A percentile compares a stretch with the other conserved stretches of the same genome.
These are phyloP conservation scores for Oscheius sp. DNA, from an alignment of 1,140 invertebrate genomes.

Conservation along the genomic window DNA sequence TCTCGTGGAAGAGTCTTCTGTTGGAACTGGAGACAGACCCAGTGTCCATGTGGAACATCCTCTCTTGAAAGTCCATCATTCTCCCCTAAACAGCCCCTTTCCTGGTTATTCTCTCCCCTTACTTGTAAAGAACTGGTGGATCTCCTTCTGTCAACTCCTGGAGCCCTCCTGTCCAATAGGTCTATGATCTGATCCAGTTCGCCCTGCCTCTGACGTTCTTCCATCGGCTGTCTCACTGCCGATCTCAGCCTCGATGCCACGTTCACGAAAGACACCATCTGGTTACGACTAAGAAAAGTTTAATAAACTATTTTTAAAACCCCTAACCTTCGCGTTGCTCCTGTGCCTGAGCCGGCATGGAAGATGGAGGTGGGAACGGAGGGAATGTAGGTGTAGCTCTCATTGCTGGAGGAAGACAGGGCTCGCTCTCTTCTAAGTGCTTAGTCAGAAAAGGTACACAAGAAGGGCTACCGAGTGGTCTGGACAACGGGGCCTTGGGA, in stretches of 20 bases:
- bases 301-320: no score
- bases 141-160: no score
- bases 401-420: slow-evolving; percentile 41
- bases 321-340: neutral
- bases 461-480: no score
- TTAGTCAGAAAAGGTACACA: no score
- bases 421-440: slow-evolving; percentile 33
- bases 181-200: neutral
- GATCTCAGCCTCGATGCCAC: no score
- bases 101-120: no score
- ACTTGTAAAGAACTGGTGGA: neutral
- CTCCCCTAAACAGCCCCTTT: neutral
- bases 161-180: neutral
- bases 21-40: neutral
- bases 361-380: slow-evolving; percentile 43
- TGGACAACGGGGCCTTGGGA: neutral
- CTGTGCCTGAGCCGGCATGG: slow-evolving; percentile 17
- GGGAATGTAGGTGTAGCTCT: slow-evolving; percentile 45
- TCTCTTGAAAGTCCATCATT: neutral
- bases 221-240: neutral
- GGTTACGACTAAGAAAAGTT: no score
- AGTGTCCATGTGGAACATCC: no score
- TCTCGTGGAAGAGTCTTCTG: neutral
- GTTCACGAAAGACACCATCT: neutral
- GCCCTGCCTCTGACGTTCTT: neutral